Evolutionary conservation across 2,113 vertebrate species (phyloP).

Genomic region (Ochotona princeps): DNA sequence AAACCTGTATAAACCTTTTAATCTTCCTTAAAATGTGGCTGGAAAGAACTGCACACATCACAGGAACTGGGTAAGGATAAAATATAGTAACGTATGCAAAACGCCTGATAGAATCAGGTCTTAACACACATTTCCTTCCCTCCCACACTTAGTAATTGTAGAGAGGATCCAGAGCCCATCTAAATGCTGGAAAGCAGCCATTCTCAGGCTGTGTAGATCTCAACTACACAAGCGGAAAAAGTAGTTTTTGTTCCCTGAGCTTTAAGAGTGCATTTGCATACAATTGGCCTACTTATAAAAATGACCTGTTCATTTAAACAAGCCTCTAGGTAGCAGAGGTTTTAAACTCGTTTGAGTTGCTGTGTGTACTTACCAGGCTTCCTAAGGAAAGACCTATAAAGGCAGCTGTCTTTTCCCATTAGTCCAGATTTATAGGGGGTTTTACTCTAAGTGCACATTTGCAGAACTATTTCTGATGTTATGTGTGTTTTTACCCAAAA

Average conservation of each 20-base stretch:
- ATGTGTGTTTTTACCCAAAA: neutral
- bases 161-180: neutral
- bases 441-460: neutral
- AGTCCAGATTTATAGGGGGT: neutral
- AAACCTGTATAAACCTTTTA: neutral
- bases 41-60: neutral
- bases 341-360: slow-evolving; percentile 33
- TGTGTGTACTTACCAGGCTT: neutral
- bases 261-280: slow-evolving; percentile 34
- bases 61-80: neutral
- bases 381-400: neutral
- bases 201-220: neutral
- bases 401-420: neutral
- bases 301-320: slow-evolving; percentile 24
- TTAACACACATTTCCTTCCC: neutral
- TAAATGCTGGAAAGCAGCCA: neutral
- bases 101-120: neutral
- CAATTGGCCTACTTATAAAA: slow-evolving; percentile 22
- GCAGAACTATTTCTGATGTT: neutral
- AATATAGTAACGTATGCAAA: neutral
- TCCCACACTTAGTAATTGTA: neutral
- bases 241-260: neutral
- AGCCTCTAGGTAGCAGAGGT: neutral
- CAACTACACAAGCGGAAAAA: slow-evolving; percentile 10
- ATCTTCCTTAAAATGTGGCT: neutral